Evolutionary conservation across 2,888 invertebrate genomes (phyloP), one percentile per base, ranked within the genome.

Genomic region (Eustalomyia histrio): DNA sequence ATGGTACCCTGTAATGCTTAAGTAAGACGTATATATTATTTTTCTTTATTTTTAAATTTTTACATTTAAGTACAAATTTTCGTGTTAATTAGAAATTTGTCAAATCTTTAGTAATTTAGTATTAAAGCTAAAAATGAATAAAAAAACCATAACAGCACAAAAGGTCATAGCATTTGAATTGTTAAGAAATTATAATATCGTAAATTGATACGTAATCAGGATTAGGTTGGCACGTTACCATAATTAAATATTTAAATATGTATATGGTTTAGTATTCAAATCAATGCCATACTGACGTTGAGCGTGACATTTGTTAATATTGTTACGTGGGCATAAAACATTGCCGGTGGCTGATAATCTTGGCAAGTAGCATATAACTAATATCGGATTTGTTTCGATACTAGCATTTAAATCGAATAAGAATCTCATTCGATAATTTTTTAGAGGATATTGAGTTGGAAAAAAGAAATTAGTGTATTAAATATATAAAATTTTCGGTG

Each of bases 11-110:
- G 7, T 29, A 1, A 29, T 29, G 3, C 29, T 29, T 29, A 6
- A 29, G 29, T 29, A 29, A 29, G 2, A 29, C 21, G 4, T 21
- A 3, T 3, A 21, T 21, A 4, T 21, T 21, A 3, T 21, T 21
- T 21, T 21, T 21, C 4, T 21, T 21, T 0, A 4, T 39, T 39
- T 39, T 39, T 39, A 39, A 55, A 39, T 14, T 43, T 39, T n/a
- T 24, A 29, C 7, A 12, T 63, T 35, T 72, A 53, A 47, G 3
- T 47, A 24, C 43, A 43, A 24, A 63, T 52, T 63, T 43, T 57
- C 72, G 72, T 63, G 63, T 4, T 47, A 24, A 47, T 63, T 55
- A 24, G 17, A 63, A 43, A 72, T 63, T 72, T 72, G 55, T 72
- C 55, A 63, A 53, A 55, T 55, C 21, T 68, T 29, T 68, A 47